Conservation (phyloP, 2,113 vertebrate species). For the Thymallus thymallus region DNA sequence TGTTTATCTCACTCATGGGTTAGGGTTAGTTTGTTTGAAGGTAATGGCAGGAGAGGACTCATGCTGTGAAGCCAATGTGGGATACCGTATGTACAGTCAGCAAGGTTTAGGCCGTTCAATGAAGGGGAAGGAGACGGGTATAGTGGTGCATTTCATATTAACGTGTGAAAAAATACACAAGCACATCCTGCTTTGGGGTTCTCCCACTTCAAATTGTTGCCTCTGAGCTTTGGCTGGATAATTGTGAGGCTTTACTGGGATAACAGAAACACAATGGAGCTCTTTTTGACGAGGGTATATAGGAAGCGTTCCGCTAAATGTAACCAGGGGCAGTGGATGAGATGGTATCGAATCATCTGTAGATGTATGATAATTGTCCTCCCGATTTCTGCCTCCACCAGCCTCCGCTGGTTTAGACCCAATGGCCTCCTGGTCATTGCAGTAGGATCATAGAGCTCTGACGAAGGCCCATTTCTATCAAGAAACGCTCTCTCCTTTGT, state of each 20-base stretch:
- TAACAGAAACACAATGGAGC: not conserved
- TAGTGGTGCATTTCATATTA: constrained; percentile 19
- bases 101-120: not conserved
- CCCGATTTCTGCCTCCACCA: no score
- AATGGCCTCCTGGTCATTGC: not conserved
- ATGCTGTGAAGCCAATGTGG: no score
- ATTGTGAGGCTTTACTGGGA: not conserved
- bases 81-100: not conserved
- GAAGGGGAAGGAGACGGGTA: not conserved
- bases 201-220: constrained; percentile 20
- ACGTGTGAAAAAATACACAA: not conserved
- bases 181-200: not conserved
- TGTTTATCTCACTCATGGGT: not conserved
- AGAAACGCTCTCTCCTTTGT: not conserved
- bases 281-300: not conserved
- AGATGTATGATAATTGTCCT: constrained; percentile 16
- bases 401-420: no score
- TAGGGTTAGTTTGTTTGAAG: not conserved
- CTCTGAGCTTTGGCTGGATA: constrained; percentile 9
- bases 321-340: not conserved
- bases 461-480: not conserved
- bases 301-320: constrained; percentile 10
- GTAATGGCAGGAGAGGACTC: not conserved
- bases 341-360: constrained; percentile 10
- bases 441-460: not conserved